These are phyloP conservation scores for Centruroides vittatus DNA, from an alignment of 1,140 invertebrate genomes.

Conservation along the genomic window DNA sequence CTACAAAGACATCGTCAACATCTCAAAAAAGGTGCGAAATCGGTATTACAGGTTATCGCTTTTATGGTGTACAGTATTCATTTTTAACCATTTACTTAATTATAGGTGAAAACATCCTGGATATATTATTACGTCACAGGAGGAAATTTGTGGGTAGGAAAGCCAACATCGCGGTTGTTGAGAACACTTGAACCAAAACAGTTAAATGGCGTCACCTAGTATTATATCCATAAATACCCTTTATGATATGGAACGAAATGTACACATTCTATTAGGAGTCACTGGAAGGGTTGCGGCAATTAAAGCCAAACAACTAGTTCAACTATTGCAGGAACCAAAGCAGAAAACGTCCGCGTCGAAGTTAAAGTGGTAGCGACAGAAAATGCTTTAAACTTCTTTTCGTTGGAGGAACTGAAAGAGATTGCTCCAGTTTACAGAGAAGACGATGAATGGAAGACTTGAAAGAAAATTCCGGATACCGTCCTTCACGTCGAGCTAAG, in stretches of 20 bases:
- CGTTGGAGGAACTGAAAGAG: constrained; percentile 8
- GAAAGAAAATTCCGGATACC: constrained; percentile 81
- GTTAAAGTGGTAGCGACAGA: constrained; percentile 70
- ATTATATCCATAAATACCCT: no score
- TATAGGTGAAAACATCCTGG: no score
- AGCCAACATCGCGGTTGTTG: no score
- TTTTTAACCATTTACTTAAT: no score
- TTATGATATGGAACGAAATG: not conserved
- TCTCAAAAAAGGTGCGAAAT: no score
- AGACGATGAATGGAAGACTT: constrained; percentile 79
- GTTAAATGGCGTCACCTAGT: no score
- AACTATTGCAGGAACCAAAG: constrained; percentile 31
- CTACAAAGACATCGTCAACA: no score
- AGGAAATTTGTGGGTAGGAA: no score
- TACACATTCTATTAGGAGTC: constrained; percentile 54
- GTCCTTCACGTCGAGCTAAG: constrained; percentile 91
- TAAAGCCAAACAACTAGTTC: constrained; percentile 55
- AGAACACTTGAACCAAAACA: no score
- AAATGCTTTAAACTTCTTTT: constrained; percentile 69
- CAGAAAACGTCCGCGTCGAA: constrained; percentile 33
- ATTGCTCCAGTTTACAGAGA: constrained; percentile 56
- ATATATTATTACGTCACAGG: no score
- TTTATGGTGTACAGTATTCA: no score
- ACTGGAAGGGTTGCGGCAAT: constrained; percentile 87
- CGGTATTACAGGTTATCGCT: no score